These are phyloP conservation scores for Aphaenogaster rudis DNA, from an alignment of 1,140 invertebrate genomes.

Conservation along the genomic window DNA sequence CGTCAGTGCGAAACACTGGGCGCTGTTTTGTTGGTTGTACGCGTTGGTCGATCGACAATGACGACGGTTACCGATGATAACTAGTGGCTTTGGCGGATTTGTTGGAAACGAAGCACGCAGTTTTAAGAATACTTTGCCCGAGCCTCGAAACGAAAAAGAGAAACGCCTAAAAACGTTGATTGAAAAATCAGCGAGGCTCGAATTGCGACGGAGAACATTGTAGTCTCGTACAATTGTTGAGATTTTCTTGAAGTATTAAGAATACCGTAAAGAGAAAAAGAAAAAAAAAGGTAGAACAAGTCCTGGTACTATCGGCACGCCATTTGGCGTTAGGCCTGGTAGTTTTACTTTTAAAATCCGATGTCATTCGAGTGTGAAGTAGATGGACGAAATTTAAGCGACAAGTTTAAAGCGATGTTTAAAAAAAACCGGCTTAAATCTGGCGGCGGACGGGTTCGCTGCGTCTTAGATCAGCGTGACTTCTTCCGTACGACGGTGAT, in stretches of 20 bases:
- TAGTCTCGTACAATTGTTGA: slow-evolving; percentile 71
- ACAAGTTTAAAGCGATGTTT: slow-evolving; percentile 70
- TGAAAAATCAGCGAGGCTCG: slow-evolving; percentile 60
- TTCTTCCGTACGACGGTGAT: slow-evolving; percentile 55
- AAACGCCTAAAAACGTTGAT: slow-evolving; percentile 56
- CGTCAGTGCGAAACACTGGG: slow-evolving; percentile 80
- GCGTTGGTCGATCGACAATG: slow-evolving; percentile 54
- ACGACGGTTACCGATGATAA: slow-evolving; percentile 44
- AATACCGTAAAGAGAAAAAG: slow-evolving; percentile 59
- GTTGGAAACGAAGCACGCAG: slow-evolving; percentile 66
- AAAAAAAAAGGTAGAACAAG: slow-evolving; percentile 68
- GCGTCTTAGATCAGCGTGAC: slow-evolving; percentile 67
- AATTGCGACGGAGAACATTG: slow-evolving; percentile 66
- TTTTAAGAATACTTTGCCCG: slow-evolving; percentile 65
- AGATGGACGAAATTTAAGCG: slow-evolving; percentile 68
- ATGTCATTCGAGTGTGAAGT: slow-evolving; percentile 74
- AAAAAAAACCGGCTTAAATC: slow-evolving; percentile 65
- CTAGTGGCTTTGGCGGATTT: slow-evolving; percentile 61
- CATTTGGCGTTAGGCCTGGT: slow-evolving; percentile 66
- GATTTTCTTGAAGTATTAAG: slow-evolving; percentile 68
- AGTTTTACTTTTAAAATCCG: slow-evolving; percentile 75
- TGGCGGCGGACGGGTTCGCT: slow-evolving; percentile 32
- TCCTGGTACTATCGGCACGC: slow-evolving; percentile 65
- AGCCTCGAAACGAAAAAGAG: slow-evolving; percentile 26
- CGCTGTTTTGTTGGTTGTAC: slow-evolving; percentile 75